Evolutionary conservation across 1,140 invertebrate species (phyloP).

Genomic region (Zaprionus gabonicus): DNA sequence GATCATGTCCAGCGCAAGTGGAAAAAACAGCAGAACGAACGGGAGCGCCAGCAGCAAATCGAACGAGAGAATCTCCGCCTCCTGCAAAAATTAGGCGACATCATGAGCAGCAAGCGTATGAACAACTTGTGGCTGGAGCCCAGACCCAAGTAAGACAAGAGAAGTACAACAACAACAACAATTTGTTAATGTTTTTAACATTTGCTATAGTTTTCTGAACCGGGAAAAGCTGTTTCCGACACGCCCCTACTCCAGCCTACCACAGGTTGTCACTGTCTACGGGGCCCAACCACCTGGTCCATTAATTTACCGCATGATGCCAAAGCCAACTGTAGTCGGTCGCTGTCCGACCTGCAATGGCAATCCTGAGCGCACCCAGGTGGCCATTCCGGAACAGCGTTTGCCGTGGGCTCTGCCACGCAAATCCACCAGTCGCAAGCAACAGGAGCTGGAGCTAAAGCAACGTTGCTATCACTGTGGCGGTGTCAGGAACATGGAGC

Average conservation of each 20-base stretch:
- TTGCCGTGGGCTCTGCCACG: conserved; percentile 85
- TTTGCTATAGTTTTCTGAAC: conserved; percentile 79
- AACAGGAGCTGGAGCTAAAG: conserved; percentile 36
- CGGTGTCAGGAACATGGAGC: conserved; percentile 49
- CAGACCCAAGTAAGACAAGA: conserved; percentile 84
- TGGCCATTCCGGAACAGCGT: conserved; percentile 84
- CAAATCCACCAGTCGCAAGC: conserved; percentile 69
- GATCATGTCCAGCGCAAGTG: conserved; percentile 86
- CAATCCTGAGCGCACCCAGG: conserved; percentile 72
- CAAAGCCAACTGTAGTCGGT: conserved; percentile 54
- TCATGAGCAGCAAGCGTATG: conserved; percentile 85
- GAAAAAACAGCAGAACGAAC: conserved; percentile 86
- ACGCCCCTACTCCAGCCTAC: conserved; percentile 70
- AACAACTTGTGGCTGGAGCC: conserved; percentile 86
- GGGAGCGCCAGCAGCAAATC: conserved; percentile 85
- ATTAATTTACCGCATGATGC: conserved; percentile 55
- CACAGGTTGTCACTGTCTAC: conserved; percentile 72
- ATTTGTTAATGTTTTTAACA: not conserved
- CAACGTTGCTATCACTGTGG: conserved; percentile 71
- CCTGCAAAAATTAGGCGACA: conserved; percentile 85
- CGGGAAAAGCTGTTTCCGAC: conserved; percentile 81
- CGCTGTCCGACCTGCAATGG: conserved; percentile 79
- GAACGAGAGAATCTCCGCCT: conserved; percentile 86
- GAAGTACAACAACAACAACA: not conserved
- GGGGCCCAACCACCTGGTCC: conserved; percentile 62